Evolutionary conservation across 2,797 vertebrate species (phyloP).

Genomic region (Micromesistius poutassou): DNA sequence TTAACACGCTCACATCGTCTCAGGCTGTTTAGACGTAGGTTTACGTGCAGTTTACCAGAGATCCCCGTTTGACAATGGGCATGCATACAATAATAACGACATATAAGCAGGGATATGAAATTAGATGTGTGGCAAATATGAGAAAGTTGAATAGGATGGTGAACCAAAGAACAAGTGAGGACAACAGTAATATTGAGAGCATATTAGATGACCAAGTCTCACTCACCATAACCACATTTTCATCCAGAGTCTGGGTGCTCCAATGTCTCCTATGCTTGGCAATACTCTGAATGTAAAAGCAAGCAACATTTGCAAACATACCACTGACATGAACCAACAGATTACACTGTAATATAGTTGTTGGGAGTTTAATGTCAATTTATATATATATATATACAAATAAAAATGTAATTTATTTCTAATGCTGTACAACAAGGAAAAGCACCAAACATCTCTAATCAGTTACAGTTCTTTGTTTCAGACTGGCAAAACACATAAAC

Average conservation of each 20-base stretch:
- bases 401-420: too few species aligned
- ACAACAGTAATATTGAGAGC: background rate
- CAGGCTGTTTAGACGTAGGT: too few species aligned
- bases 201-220: background rate
- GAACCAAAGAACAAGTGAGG: background rate
- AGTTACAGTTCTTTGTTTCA: background rate
- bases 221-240: conserved; percentile 90
- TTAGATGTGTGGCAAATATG: background rate
- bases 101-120: too few species aligned
- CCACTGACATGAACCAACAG: too few species aligned
- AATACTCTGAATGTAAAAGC: conserved; percentile 76
- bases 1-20: too few species aligned
- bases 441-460: background rate
- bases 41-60: too few species aligned
- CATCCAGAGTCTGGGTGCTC: conserved; percentile 86
- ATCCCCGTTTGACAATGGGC: too few species aligned
- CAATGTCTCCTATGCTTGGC: conserved; percentile 87
- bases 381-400: too few species aligned
- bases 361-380: background rate
- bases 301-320: background rate
- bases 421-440: too few species aligned
- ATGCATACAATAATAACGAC: too few species aligned
- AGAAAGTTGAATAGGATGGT: background rate
- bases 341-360: background rate
- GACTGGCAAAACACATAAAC: background rate